Evolutionary conservation across 1,140 invertebrate genomes (phyloP), one percentile per base, ranked within the genome.

Genomic region (Archegozetes longisetosus): DNA sequence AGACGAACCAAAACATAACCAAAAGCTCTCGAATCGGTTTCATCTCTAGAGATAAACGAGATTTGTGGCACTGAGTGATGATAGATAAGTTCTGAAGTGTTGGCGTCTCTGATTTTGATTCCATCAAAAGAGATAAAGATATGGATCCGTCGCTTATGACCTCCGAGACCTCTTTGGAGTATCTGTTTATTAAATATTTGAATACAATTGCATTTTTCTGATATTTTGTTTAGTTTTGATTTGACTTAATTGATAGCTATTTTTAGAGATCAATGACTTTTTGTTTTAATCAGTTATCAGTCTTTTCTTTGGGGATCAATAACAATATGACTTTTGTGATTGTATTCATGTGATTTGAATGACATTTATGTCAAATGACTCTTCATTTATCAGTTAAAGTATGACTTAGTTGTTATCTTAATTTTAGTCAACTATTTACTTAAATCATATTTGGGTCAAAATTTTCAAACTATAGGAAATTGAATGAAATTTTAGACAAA

Each of bases 11-110:
- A 90, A 98, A 99, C 94, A 69, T 98, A 98, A 4, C 94, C 95
- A 76, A 98, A 98, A 0, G 95, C 93, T 64, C 95, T 76, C 3
- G 85, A 86, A 71, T 98, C 95, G 4, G 85, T 88, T 79, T 93
- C 88, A 74, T 98, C 95, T 72, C 96, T 88, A 32, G 94, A 91
- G 64, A 98, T 98, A 74, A 98, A 98, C 3, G 93, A 98, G 67
- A 98, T 97, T 75, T 93, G 92, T 72, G 96, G 90, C 29, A 98
- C 93, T 3, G 91, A 87, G 76, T 98, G 94, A 71, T 94, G 89
- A 70, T 96, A 92, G 25, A 97, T 73, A 12, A 91, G 86, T 68
- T 92, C 88, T 25, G 49, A 53, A 27, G 58, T 55, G 56, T 64
- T 62, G 40, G 65, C 64, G 61, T 68, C 62, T 25, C 58, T 62